These are phyloP conservation scores for Arctia plantaginis DNA, from an alignment of 2,888 invertebrate species.

Conservation along the genomic window DNA sequence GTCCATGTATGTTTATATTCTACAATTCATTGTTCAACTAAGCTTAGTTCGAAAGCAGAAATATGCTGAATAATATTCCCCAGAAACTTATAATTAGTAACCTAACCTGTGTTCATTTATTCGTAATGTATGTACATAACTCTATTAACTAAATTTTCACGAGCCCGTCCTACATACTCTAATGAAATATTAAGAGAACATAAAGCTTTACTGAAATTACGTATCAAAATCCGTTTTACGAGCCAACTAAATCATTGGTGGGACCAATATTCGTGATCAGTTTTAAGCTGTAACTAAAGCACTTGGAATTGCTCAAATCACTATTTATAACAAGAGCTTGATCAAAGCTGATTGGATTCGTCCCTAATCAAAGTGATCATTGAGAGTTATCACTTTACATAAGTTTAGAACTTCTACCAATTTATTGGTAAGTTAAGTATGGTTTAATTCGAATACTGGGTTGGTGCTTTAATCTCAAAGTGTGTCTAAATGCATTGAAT, in stretches of 20 bases:
- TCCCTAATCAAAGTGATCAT: slow-evolving; percentile 40
- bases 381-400: slow-evolving; percentile 28
- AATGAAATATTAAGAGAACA: neutral
- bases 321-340: slow-evolving; percentile 20
- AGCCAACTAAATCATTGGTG: slow-evolving; percentile 1
- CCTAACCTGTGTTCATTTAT: neutral
- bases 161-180: neutral
- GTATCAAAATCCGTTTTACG: slow-evolving; percentile 1
- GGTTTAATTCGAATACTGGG: neutral
- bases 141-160: neutral
- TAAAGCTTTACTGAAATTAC: neutral
- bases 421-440: slow-evolving; percentile 1
- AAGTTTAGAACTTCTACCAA: slow-evolving; percentile 19
- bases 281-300: slow-evolving; percentile 14
- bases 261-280: slow-evolving; percentile 17
- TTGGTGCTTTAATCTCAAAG: neutral
- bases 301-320: slow-evolving; percentile 20
- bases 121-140: neutral
- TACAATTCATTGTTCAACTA: neutral
- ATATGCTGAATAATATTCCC: neutral
- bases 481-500: neutral
- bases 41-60: neutral
- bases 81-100: neutral
- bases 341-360: slow-evolving; percentile 37
- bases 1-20: neutral